Base-by-base conservation (phyloP, 2,888 invertebrate genomes). In the Drosophila paranaensis region DNA sequence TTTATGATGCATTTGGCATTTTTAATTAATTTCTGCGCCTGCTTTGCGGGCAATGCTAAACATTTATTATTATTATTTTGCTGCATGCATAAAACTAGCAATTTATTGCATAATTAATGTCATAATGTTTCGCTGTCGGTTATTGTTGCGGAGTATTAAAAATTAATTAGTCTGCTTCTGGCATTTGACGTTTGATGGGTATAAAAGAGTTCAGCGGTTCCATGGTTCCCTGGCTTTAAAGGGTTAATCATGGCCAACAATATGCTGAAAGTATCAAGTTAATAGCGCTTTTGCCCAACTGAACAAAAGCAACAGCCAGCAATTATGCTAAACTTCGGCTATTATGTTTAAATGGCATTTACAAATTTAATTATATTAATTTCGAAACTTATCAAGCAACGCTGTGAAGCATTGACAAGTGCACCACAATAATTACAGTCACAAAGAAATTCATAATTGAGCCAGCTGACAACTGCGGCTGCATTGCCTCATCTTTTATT, bases 71-170 rank as follows among this genome's bases (percentile, higher is more conserved):
- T 60, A 53, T 71, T 54, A 64, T 58, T 56, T 43, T 53, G 54
- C 5, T 53, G 53, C 55, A 60, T 69, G 55, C 62, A 66, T 64
- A 71, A 71, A 81, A 65, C 50, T 11, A 33, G 55, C 58, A 73
- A 82, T 83, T 81, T 82, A 79, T 83, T 83, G 81, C 87, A 81
- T 86, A 81, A 88, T 88, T 74, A 81, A 86, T 88, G 81, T 71
- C 78, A 65, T 42, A 66, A 50, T 55, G 55, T 61, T 60, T 60
- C 48, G 20, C 30, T 48, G n/a, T 16, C 30, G 48, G 68, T 64
- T 70, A 55, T 68, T 67, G 67, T 63, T 68, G 16, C 58, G 27
- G 27, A 25, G 51, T 53, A 63, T 63, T 70, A 53, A 62, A 77
- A 65, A 57, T 65, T 79, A 74, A 79, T 77, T 79, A 46, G 62